Evolutionary conservation across 2,113 vertebrate genomes (phyloP).

Genomic region (Forbesichthys agassizii): DNA sequence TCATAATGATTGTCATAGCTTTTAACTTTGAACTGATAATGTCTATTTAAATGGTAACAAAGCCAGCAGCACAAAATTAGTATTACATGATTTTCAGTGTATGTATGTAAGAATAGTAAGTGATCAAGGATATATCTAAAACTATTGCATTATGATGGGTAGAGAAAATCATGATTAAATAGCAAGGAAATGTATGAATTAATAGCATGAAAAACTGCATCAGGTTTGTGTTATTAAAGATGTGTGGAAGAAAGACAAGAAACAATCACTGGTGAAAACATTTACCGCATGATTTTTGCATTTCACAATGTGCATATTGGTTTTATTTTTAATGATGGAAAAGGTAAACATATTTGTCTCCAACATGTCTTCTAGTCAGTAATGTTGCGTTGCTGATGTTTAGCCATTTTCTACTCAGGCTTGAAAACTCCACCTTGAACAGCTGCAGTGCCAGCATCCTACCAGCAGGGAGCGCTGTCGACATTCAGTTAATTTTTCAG

Average conservation of each 20-base stretch:
- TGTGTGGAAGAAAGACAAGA: conserved; percentile 9
- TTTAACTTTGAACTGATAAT: conserved; percentile 19
- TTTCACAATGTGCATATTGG: background rate
- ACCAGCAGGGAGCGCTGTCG: conserved; percentile 69
- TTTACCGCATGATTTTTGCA: conserved; percentile 5
- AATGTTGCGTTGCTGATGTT: conserved; percentile 37
- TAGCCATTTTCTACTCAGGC: conserved; percentile 71
- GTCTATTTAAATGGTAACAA: conserved; percentile 20
- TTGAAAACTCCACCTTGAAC: conserved; percentile 44
- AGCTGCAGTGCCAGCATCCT: conserved; percentile 55
- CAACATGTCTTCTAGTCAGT: conserved; percentile 15
- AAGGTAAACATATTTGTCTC: conserved; percentile 49
- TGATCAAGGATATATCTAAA: conserved; percentile 17
- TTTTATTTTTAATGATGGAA: background rate
- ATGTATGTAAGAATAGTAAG: conserved; percentile 48
- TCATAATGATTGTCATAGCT: conserved; percentile 31
- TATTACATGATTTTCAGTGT: conserved; percentile 41
- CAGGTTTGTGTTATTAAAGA: conserved; percentile 17
- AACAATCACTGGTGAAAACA: conserved; percentile 9
- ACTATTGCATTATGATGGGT: conserved; percentile 5
- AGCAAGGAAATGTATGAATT: conserved; percentile 21
- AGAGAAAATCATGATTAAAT: conserved; percentile 1
- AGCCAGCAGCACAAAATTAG: conserved; percentile 53
- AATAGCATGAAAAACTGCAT: conserved; percentile 37
- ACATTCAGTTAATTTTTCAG: conserved; percentile 42